phyloP scores from a whole-genome alignment of 2,888 invertebrate species.

The Lydus trimaculatus region DNA sequence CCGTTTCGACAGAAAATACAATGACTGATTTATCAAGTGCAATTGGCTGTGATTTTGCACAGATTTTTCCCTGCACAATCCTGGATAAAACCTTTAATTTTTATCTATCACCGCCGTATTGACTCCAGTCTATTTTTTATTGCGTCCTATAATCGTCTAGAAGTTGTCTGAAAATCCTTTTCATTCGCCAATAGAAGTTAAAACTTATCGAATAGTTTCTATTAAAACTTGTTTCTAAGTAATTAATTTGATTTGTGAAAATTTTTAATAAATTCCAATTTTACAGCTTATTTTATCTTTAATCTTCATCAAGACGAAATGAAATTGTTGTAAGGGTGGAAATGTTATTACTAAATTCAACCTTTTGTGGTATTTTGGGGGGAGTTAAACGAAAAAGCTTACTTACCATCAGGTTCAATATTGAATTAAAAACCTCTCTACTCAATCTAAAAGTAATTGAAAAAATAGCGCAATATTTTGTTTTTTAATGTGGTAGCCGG shows the following conservation, averaged over 20 bases:
- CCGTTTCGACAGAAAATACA: constrained; percentile 46
- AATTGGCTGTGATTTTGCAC: constrained; percentile 43
- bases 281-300: background rate
- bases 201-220: background rate
- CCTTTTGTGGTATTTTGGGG: constrained; percentile 15
- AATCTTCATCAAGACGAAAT: background rate
- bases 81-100: constrained; percentile 36
- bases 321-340: constrained; percentile 11
- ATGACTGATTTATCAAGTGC: constrained; percentile 46
- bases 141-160: background rate
- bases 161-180: background rate
- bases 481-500: constrained; percentile 32
- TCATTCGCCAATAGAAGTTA: background rate
- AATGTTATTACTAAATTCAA: constrained; percentile 26
- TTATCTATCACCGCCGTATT: constrained; percentile 18
- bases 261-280: background rate
- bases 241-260: background rate
- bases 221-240: too few species aligned
- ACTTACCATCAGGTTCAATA: constrained; percentile 26
- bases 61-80: constrained; percentile 31
- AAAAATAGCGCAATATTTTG: constrained; percentile 33
- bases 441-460: constrained; percentile 35
- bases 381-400: constrained; percentile 24
- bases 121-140: background rate
- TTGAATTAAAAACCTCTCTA: constrained; percentile 30